Evolutionary conservation across 2,797 vertebrate species (phyloP).

Genomic region (Columba guinea): DNA sequence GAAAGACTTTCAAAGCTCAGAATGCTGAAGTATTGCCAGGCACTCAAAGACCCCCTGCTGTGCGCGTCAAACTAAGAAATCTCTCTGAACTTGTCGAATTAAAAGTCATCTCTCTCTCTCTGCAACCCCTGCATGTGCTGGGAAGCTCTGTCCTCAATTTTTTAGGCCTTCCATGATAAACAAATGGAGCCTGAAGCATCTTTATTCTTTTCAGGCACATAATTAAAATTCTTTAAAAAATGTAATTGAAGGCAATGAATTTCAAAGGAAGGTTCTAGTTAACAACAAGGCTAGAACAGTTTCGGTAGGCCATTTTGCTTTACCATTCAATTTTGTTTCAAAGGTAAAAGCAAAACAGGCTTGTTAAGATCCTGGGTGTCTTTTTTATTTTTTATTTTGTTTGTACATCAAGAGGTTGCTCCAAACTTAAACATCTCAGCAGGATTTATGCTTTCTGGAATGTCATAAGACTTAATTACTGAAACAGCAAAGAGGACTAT

Average conservation of each 20-base stretch:
- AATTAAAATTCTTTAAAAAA: constrained; percentile 83
- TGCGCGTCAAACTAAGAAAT: constrained; percentile 93
- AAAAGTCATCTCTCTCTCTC: constrained; percentile 89
- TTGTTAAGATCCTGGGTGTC: constrained; percentile 69
- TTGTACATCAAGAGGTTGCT: constrained; percentile 76
- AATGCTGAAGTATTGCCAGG: constrained; percentile 86
- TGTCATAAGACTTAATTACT: constrained; percentile 79
- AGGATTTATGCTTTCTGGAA: constrained; percentile 75
- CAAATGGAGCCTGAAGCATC: constrained; percentile 82
- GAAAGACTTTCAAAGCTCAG: constrained; percentile 94
- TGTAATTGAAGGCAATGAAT: constrained; percentile 80
- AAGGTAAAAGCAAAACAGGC: constrained; percentile 73
- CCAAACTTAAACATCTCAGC: constrained; percentile 79
- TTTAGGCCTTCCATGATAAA: constrained; percentile 82
- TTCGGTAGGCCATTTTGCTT: constrained; percentile 56
- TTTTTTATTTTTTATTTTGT: constrained; percentile 65
- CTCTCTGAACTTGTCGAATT: constrained; percentile 95
- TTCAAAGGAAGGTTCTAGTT: constrained; percentile 77
- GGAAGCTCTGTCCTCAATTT: constrained; percentile 85
- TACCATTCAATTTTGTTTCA: constrained; percentile 67
- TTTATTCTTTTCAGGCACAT: constrained; percentile 82
- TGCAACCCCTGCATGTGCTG: constrained; percentile 87
- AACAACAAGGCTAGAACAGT: constrained; percentile 70
- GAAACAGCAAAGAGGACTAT: constrained; percentile 53
- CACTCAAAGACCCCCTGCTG: constrained; percentile 94